phyloP scores from a whole-genome alignment of 2,888 invertebrate species.

The Hypomecis atomaria region DNA sequence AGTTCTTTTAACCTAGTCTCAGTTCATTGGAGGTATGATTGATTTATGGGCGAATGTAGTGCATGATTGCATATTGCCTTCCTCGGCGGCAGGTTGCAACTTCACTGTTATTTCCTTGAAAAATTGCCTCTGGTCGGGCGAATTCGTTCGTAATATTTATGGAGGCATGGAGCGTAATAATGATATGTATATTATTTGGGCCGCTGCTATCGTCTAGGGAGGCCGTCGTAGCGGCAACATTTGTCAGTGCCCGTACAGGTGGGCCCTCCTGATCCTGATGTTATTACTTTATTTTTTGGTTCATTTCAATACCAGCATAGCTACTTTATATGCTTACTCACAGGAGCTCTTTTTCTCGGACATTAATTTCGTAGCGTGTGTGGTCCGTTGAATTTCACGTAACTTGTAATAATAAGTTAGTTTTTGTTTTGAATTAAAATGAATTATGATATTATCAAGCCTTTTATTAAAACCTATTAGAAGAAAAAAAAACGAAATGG shows the following conservation, averaged over 20 bases:
- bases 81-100: slow-evolving; percentile 40
- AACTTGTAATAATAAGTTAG: slow-evolving; percentile 17
- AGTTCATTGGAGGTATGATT: slow-evolving; percentile 38
- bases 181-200: slow-evolving; percentile 81
- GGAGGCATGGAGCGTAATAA: slow-evolving; percentile 72
- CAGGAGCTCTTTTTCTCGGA: slow-evolving; percentile 42
- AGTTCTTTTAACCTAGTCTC: slow-evolving; percentile 34
- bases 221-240: slow-evolving; percentile 63
- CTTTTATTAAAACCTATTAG: too few relatives aligned
- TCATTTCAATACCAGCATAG: slow-evolving; percentile 67
- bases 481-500: too few relatives aligned
- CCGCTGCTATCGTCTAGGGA: slow-evolving; percentile 60
- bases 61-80: slow-evolving; percentile 57
- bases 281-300: slow-evolving; percentile 73
- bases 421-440: neutral
- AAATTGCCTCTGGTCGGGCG: slow-evolving; percentile 69
- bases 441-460: too few relatives aligned
- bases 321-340: slow-evolving; percentile 51
- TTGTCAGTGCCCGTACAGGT: slow-evolving; percentile 79
- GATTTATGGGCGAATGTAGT: slow-evolving; percentile 44
- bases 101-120: slow-evolving; percentile 66
- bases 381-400: slow-evolving; percentile 49
- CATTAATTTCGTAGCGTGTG: slow-evolving; percentile 49
- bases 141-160: slow-evolving; percentile 77
- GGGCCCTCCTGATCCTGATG: slow-evolving; percentile 70